Evolutionary conservation across 2,113 vertebrate genomes (phyloP).

Genomic region (Bujurquina vittata): DNA sequence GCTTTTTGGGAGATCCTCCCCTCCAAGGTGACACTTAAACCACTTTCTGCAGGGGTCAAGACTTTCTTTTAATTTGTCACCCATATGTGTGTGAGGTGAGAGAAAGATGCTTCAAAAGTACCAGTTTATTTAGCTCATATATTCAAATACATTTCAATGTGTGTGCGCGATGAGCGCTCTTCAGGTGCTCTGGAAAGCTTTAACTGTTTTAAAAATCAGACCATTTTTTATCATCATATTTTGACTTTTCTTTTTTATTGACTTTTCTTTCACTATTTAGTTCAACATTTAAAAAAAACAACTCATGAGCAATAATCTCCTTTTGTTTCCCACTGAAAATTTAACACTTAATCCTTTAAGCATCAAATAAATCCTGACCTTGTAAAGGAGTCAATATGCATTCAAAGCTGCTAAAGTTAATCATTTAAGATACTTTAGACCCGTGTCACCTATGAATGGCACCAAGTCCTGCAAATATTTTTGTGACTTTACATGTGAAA

Average conservation of each 20-base stretch:
- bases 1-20: too few relatives aligned
- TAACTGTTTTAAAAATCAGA: not conserved
- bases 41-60: too few relatives aligned
- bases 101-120: not conserved
- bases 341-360: not conserved
- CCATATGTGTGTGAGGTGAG: not conserved
- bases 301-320: not conserved
- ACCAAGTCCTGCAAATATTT: not conserved
- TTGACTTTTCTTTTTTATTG: not conserved
- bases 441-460: rapidly evolving
- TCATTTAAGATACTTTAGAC: not conserved
- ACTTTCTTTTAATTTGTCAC: not conserved
- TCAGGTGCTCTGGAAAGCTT: not conserved
- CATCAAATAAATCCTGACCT: not conserved
- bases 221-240: not conserved
- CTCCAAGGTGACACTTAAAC: too few relatives aligned
- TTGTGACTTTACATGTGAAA: not conserved
- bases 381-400: not conserved
- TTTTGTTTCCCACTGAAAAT: not conserved
- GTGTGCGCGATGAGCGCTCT: not conserved
- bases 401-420: not conserved
- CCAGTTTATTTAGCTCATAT: not conserved
- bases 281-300: not conserved
- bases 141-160: not conserved
- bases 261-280: not conserved